Percentiles rank a stretch among this genome's conserved stretches.
phyloP scores from a whole-genome alignment of 1,140 invertebrate species.

The Condylostylus longicornis region DNA sequence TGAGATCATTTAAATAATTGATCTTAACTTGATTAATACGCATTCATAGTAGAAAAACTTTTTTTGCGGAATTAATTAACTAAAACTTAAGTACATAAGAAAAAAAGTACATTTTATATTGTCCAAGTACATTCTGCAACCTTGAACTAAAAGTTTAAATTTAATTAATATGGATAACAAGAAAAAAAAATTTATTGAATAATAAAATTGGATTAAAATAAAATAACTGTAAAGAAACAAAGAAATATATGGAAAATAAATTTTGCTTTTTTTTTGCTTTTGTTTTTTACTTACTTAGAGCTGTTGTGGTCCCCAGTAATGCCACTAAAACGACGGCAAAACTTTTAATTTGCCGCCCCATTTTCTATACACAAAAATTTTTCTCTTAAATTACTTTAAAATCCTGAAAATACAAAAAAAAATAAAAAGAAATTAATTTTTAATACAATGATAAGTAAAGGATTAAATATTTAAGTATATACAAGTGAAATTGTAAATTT shows the following conservation, averaged over 20 bases:
- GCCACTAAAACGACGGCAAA: slow-evolving; percentile 27
- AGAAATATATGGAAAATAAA: neutral
- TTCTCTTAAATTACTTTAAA: neutral
- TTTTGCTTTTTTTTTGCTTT: neutral
- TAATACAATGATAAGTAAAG: neutral
- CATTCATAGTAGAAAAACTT: no score
- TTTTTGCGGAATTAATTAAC: no score
- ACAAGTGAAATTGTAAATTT: neutral
- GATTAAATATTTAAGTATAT: no score
- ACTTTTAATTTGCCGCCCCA: slow-evolving; percentile 27
- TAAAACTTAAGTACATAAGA: no score
- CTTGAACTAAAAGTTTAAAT: no score
- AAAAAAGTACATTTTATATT: no score
- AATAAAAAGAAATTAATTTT: neutral
- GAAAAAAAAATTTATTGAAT: neutral
- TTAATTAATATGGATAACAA: neutral
- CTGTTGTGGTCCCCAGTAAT: slow-evolving; percentile 20
- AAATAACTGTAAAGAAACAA: slow-evolving; percentile 9
- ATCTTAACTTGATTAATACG: no score
- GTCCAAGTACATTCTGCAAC: no score
- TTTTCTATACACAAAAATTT: slow-evolving; percentile 9
- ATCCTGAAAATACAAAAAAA: neutral
- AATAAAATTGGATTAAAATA: neutral
- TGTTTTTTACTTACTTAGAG: slow-evolving; percentile 18
- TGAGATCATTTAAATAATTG: no score